phyloP scores from a whole-genome alignment of 2,888 invertebrate species.

The Sinohyriopsis cumingii region DNA sequence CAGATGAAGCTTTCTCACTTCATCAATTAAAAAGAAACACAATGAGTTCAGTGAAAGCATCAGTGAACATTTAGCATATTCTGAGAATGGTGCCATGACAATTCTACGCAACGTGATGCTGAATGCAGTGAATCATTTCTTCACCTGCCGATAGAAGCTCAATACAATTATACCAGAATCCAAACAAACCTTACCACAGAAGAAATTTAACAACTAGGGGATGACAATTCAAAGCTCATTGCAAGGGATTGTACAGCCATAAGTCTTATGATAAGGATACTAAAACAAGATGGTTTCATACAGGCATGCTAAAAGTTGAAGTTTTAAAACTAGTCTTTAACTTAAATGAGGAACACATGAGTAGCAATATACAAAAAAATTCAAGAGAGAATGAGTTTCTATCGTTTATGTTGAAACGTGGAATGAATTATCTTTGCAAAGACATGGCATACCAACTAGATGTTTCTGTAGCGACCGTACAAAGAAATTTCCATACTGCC shows the following conservation, averaged over 20 bases:
- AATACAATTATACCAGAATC: not conserved
- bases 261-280: constrained; percentile 10
- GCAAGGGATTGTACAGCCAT: constrained; percentile 2
- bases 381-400: constrained; percentile 18
- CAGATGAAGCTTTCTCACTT: too few species aligned
- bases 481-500: constrained; percentile 16
- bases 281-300: constrained; percentile 17
- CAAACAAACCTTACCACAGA: constrained; percentile 15
- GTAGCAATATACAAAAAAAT: constrained; percentile 8
- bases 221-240: constrained; percentile 2
- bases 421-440: constrained; percentile 14
- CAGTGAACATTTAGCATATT: too few species aligned
- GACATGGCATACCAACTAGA: constrained; percentile 19
- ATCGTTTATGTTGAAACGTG: constrained; percentile 14
- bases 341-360: constrained; percentile 11
- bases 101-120: too few species aligned
- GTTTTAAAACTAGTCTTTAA: constrained; percentile 17
- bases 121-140: too few species aligned
- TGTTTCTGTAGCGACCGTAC: constrained; percentile 16
- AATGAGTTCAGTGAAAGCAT: too few species aligned
- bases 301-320: constrained; percentile 15
- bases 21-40: too few species aligned
- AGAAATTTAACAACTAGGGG: constrained; percentile 2
- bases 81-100: too few species aligned
- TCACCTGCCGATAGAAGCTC: too few species aligned